Evolutionary conservation across 2,888 invertebrate genomes (phyloP), one percentile per base, ranked within the genome.

Genomic region (Leptura quadrifasciata): DNA sequence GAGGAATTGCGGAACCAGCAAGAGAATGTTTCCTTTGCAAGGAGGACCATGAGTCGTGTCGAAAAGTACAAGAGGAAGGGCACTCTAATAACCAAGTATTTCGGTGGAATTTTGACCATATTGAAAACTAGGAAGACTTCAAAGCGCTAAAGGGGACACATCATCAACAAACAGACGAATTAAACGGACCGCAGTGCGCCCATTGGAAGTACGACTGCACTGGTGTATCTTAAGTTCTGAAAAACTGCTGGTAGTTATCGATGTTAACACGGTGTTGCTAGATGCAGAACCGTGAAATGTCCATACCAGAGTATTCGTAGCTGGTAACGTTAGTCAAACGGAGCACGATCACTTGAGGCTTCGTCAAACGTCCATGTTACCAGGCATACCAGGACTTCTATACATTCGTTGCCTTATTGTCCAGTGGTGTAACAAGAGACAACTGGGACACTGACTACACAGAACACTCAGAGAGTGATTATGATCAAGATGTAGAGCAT

Each of bases 141-240:
- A 74, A 87, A 81, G 85, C 88, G 18, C 89, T 90, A 0, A 76
- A 79, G 21, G 31, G 64, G 0, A 63, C 65, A 0, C 58, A 78
- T 69, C 74, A 65, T 10, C 79, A n/a, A n/a, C n/a, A 74, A 55
- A 80, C 74, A 1, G 73, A 88, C 17, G 17, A 81, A 2, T 88
- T 98, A 9, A 92, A 91, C 73, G 98, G 98, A 3, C 98, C 98
- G 0, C 92, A 86, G n/a, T n/a, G 84, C 95, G 95, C 85, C 97
- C 98, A 0, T 88, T 97, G 79, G 97, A 97, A 88, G 93, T 95
- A 80, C 88, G 87, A 0, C 89, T 96, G n/a, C 91, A 90, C 83
- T 93, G 93, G 71, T 87, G 95, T 57, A 91, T 93, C 82, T 90
- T 90, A 35, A 91, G 91, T 57, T 92, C 93, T 60, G 87, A 89